Evolutionary conservation across 2,888 invertebrate genomes (phyloP), one percentile per base, ranked within the genome.

Genomic region (Microctonus brassicae): DNA sequence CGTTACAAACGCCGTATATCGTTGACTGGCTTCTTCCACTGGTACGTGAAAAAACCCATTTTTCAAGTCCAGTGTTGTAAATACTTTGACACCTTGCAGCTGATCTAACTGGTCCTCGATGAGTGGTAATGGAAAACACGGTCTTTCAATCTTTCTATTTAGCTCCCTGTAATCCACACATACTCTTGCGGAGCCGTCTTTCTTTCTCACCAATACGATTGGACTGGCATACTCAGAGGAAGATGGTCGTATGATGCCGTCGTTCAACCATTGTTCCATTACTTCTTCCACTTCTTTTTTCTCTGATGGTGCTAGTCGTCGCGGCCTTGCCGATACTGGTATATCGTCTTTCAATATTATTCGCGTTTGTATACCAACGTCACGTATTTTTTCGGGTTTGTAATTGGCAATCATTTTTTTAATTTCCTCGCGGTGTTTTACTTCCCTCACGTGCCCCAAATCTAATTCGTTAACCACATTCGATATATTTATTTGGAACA

Each of bases 141-240:
- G 73, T 72, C 78, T 79, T 5, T 77, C 72, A 0, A 85, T 81
- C 72, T 82, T 80, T 20, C 72, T 69, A 75, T 88, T 88, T 1
- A 87, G 58, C 26, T 75, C 73, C 13, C 88, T 69, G 72, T 84
- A 88, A 70, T 88, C 87, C 0, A 88, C 78, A 72, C 87, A 88
- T n/a, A 82, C 63, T 61, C 81, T 65, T 11, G 72, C 69, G 7
- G 75, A 42, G 0, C 78, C 77, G 11, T 79, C n/a, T 69, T 81
- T 83, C 64, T 82, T 69, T 17, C 75, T 77, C 1, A 81, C 78
- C n/a, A 85, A 62, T 2, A 84, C 80, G 1, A 83, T 71, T 2
- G 81, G 76, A 42, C 81, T 84, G 4, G 84, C 78, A 69, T 81
- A 86, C 11, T 84, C 82, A 0, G 85, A 85, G 17, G 58, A 61